phyloP scores from a whole-genome alignment of 2,888 invertebrate genomes.

The Amitus sp. region DNA sequence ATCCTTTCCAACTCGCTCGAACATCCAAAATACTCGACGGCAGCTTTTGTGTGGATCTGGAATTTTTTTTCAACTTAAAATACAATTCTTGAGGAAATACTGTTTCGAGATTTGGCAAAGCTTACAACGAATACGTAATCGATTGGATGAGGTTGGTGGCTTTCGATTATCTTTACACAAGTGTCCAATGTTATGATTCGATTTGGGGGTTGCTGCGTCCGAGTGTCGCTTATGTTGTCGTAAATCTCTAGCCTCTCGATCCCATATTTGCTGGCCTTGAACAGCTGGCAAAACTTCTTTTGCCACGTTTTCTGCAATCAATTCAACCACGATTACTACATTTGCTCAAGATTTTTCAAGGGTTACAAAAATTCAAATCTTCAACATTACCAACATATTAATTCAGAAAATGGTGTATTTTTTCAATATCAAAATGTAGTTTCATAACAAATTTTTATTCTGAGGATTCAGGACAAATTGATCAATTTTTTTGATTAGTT shows the following conservation, averaged over 20 bases:
- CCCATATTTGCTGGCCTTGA: slow-evolving; percentile 85
- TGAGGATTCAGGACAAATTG: too few species aligned
- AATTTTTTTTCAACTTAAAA: too few species aligned
- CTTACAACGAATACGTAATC: slow-evolving; percentile 68
- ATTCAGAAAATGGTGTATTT: too few species aligned
- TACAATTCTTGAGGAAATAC: neutral
- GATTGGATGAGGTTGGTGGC: slow-evolving; percentile 65
- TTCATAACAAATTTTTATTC: too few species aligned
- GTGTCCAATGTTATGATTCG: slow-evolving; percentile 87
- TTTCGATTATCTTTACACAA: slow-evolving; percentile 81
- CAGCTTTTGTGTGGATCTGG: slow-evolving; percentile 79
- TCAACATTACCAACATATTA: too few species aligned
- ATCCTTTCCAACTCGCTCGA: too few species aligned
- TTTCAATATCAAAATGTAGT: too few species aligned
- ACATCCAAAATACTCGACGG: slow-evolving; percentile 71
- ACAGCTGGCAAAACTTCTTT: slow-evolving; percentile 81
- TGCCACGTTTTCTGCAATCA: slow-evolving; percentile 84
- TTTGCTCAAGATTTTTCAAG: too few species aligned
- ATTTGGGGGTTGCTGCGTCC: slow-evolving; percentile 70
- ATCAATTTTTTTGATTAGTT: too few species aligned
- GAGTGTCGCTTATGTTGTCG: slow-evolving; percentile 80
- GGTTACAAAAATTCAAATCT: too few species aligned
- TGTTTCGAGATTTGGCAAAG: too few species aligned
- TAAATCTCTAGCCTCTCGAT: slow-evolving; percentile 87
- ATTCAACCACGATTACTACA: too few species aligned